Conservation (phyloP, 2,888 invertebrate species). For the Branchellion lobata region DNA sequence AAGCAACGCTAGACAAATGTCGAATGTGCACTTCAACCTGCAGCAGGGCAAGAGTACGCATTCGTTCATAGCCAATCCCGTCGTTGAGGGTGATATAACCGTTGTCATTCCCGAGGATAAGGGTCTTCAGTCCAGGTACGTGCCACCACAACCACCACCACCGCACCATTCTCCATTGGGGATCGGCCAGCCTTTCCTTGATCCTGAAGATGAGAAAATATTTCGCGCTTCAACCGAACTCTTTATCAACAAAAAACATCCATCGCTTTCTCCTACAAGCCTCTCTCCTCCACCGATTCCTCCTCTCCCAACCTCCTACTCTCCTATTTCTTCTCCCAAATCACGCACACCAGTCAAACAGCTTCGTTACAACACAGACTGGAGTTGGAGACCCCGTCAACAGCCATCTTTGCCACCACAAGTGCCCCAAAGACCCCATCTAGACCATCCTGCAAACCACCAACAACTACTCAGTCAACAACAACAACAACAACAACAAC, state of each 20-base stretch:
- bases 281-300: not conserved
- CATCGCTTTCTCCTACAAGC: not conserved
- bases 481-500: not conserved
- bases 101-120: not conserved
- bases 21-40: not conserved
- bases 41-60: not conserved
- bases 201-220: conserved; percentile 31
- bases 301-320: not conserved
- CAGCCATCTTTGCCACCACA: too few species aligned
- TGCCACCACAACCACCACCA: too few species aligned
- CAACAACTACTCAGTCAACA: not conserved
- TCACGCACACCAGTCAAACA: not conserved
- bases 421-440: not conserved
- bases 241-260: not conserved
- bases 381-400: not conserved
- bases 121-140: too few species aligned
- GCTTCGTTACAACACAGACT: not conserved
- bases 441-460: not conserved
- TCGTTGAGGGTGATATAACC: not conserved
- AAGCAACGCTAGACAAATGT: not conserved
- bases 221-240: conserved; percentile 35
- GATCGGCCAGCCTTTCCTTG: not conserved
- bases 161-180: too few species aligned
- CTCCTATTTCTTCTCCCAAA: not conserved
- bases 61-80: conserved; percentile 9